phyloP scores from a whole-genome alignment of 1,140 invertebrate species.

The Neuroterus valhalla region DNA sequence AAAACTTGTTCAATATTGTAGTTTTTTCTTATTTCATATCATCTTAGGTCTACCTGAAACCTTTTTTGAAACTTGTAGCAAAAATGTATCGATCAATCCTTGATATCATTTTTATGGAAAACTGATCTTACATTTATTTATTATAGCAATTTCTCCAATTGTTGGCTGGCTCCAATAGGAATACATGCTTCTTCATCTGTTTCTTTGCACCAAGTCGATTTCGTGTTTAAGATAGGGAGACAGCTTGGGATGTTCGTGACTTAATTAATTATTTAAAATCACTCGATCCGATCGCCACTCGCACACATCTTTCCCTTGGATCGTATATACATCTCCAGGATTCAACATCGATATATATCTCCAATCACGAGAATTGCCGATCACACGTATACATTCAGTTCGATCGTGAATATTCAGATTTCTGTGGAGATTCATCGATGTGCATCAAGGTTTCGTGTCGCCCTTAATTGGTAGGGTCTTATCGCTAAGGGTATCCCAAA shows the following conservation, averaged over 20 bases:
- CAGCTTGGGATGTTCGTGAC: conserved; percentile 36
- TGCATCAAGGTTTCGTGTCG: conserved; percentile 43
- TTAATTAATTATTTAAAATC: conserved; percentile 64
- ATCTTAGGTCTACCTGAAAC: no score
- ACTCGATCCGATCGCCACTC: conserved; percentile 33
- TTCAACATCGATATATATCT: conserved; percentile 53
- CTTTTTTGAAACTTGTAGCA: no score
- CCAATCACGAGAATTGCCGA: conserved; percentile 47
- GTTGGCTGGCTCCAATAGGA: conserved; percentile 11
- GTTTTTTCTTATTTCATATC: no score
- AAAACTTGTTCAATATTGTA: no score
- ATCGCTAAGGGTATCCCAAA: conserved; percentile 17
- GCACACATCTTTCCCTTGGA: conserved; percentile 39
- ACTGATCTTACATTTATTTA: no score
- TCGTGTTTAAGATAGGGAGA: conserved; percentile 33
- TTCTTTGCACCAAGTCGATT: conserved; percentile 23
- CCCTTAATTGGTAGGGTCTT: conserved; percentile 48
- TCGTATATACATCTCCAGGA: conserved; percentile 40
- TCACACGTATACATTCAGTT: conserved; percentile 44
- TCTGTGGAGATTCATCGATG: conserved; percentile 56
- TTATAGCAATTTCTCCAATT: conserved; percentile 1
- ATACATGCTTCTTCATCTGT: conserved; percentile 29
- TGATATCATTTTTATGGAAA: no score
- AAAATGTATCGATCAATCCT: no score
- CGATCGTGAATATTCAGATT: conserved; percentile 62